Conservation (phyloP, 2,113 vertebrate species). For the Sylvilagus bachmani region DNA sequence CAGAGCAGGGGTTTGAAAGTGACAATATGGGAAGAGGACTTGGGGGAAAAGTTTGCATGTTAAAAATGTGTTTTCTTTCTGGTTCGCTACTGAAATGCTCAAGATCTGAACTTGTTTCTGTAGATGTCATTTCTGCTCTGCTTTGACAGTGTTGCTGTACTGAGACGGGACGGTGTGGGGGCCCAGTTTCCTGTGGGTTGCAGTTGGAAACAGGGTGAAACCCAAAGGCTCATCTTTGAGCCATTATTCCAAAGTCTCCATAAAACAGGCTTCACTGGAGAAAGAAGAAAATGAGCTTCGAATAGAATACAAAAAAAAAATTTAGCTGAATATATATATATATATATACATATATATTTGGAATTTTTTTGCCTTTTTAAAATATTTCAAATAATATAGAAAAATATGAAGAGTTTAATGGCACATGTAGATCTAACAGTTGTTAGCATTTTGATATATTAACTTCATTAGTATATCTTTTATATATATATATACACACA, state of each 20-base stretch:
- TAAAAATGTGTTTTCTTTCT: neutral
- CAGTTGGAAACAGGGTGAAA: neutral
- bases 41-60: neutral
- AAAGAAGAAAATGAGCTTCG: neutral
- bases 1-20: neutral
- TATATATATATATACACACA: no score
- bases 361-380: no score
- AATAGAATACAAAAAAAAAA: neutral
- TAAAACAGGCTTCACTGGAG: neutral
- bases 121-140: neutral
- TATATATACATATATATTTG: no score
- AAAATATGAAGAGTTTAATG: no score
- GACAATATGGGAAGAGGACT: neutral
- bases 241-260: neutral
- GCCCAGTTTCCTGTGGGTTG: neutral
- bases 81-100: neutral
- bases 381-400: no score
- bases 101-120: neutral
- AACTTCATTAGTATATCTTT: no score
- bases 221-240: neutral
- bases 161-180: neutral
- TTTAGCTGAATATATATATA: no score
- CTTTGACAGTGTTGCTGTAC: neutral
- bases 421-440: no score
- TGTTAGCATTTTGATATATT: no score